Evolutionary conservation across 35 echinoderm and acorn worm species (phyloP).

Genomic region (Apostichopus japonicus): DNA sequence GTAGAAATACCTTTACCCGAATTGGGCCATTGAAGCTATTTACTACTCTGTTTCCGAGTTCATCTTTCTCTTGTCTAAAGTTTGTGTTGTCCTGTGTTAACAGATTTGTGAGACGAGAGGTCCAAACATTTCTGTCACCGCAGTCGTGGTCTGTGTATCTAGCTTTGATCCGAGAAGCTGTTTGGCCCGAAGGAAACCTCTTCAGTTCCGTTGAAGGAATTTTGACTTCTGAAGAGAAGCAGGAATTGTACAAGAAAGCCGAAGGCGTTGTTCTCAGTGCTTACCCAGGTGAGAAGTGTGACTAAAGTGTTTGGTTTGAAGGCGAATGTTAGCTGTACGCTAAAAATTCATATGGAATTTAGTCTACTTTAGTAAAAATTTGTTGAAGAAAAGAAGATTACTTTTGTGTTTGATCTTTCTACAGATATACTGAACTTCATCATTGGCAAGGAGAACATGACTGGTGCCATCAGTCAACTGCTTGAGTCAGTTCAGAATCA

Average conservation of each 20-base stretch:
- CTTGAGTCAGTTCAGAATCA: slow-evolving; percentile 35
- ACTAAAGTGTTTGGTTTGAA: no score
- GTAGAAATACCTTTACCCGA: no score
- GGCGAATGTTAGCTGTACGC: no score
- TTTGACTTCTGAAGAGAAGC: neutral
- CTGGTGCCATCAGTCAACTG: slow-evolving; percentile 39
- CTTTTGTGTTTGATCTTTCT: neutral
- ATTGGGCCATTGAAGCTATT: no score
- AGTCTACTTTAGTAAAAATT: no score
- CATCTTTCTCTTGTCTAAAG: no score
- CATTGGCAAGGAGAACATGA: slow-evolving; percentile 9
- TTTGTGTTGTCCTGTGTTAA: no score
- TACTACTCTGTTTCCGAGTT: no score
- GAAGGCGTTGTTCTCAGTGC: neutral
- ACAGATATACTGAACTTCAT: neutral
- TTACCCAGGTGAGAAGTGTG: slow-evolving; percentile 11
- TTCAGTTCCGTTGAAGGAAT: neutral
- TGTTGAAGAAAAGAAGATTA: no score
- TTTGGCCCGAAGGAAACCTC: slow-evolving; percentile 9
- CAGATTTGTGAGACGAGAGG: slow-evolving; percentile 5
- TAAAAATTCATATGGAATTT: no score
- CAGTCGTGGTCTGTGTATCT: slow-evolving; percentile 9
- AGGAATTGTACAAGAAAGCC: slow-evolving; percentile 35
- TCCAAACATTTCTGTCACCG: neutral
- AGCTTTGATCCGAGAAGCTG: neutral